A percentile compares a stretch with the other conserved stretches of the same genome.
These are phyloP conservation scores for Pterostichus niger DNA, from an alignment of 2,888 invertebrate species.

Conservation along the genomic window DNA sequence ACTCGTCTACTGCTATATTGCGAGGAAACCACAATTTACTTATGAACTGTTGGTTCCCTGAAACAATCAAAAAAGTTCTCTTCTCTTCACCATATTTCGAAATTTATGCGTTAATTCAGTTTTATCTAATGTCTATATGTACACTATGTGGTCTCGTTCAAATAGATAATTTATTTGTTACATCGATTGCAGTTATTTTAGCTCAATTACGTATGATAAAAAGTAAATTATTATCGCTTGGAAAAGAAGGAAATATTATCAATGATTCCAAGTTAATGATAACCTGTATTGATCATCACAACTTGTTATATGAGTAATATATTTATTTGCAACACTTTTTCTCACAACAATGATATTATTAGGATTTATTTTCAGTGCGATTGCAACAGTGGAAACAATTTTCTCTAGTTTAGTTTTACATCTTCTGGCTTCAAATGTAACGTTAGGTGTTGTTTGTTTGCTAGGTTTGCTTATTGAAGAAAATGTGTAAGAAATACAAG, in stretches of 20 bases:
- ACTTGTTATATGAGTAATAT: constrained; percentile 21
- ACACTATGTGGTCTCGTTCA: not conserved
- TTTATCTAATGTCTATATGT: not conserved
- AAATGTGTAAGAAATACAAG: too few relatives aligned
- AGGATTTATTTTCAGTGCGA: not conserved
- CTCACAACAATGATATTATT: not conserved
- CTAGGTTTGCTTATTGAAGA: not conserved
- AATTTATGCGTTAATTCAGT: not conserved
- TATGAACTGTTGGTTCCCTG: constrained; percentile 1
- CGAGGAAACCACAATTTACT: constrained; percentile 26
- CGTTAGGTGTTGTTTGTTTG: not conserved
- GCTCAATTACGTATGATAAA: constrained; percentile 4
- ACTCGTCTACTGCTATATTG: not conserved
- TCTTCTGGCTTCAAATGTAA: not conserved
- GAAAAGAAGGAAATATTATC: not conserved
- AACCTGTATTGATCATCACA: not conserved
- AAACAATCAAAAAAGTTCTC: not conserved
- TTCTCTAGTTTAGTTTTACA: constrained; percentile 6
- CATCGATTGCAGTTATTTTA: not conserved
- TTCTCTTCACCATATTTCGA: not conserved
- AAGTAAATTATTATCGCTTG: not conserved
- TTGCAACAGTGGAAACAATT: not conserved
- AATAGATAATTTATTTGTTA: constrained; percentile 11
- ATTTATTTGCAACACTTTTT: too few relatives aligned
- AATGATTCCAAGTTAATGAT: not conserved